Evolutionary conservation across 2,113 vertebrate species (phyloP).

Genomic region (Grammomys dolichurus): DNA sequence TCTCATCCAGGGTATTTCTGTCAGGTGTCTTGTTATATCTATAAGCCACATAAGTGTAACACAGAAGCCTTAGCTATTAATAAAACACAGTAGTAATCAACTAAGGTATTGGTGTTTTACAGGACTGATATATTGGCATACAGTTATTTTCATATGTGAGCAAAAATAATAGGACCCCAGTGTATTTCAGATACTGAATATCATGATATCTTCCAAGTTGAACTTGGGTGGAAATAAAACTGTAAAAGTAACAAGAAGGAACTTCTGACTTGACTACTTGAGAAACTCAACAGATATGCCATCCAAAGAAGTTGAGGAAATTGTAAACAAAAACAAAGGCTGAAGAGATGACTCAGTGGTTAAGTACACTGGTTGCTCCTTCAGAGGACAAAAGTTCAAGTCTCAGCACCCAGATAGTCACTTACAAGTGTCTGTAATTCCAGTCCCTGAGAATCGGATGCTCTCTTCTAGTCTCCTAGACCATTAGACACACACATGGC

Average conservation of each 20-base stretch:
- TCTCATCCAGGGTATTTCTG: neutral
- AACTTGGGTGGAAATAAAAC: neutral
- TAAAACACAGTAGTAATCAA: neutral
- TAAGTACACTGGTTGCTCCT: neutral
- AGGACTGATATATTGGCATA: neutral
- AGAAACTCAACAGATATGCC: neutral
- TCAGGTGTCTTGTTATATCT: neutral
- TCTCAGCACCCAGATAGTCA: neutral
- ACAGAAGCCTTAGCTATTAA: neutral
- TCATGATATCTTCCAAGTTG: neutral
- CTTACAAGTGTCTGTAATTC: neutral
- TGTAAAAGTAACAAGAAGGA: neutral
- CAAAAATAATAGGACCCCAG: constrained; percentile 12
- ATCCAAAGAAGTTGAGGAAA: neutral
- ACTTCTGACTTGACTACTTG: neutral
- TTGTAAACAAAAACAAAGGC: neutral
- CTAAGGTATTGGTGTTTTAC: neutral
- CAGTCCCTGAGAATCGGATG: neutral
- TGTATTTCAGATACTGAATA: neutral
- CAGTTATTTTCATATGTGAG: neutral
- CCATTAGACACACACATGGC: neutral
- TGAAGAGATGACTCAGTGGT: neutral
- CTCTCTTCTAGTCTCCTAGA: neutral
- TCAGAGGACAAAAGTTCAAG: neutral
- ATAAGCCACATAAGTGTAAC: neutral